Evolutionary conservation across 2,797 vertebrate species (phyloP).

Genomic region (Melanogrammus aeglefinus): DNA sequence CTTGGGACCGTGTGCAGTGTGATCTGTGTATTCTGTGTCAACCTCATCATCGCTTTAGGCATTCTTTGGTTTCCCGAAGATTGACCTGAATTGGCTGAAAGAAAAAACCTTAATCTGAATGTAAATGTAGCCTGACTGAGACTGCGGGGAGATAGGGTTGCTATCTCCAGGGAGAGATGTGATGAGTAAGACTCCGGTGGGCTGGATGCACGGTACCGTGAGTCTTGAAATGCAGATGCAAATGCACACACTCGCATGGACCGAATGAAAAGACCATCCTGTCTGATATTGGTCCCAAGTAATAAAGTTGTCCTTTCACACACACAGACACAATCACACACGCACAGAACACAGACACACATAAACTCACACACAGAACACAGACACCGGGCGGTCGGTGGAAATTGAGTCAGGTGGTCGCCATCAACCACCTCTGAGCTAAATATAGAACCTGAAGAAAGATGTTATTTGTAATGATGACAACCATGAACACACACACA

Average conservation of each 20-base stretch:
- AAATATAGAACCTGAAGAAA: constrained; percentile 58
- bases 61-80: not conserved
- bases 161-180: not conserved
- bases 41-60: not conserved
- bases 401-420: constrained; percentile 64
- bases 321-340: not conserved
- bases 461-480: constrained; percentile 41
- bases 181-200: not conserved
- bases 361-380: not conserved
- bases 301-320: not conserved
- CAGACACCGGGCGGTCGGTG: constrained; percentile 41
- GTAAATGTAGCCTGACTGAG: not conserved
- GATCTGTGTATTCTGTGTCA: not conserved
- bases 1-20: not conserved
- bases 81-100: not conserved
- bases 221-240: not conserved
- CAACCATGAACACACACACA: constrained; percentile 53
- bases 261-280: not conserved
- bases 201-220: not conserved
- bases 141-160: not conserved
- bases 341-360: not conserved
- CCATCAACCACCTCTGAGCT: constrained; percentile 52
- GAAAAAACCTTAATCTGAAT: not conserved
- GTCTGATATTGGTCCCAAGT: not conserved
- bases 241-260: not conserved